Evolutionary conservation across 2,797 vertebrate species (phyloP).

Genomic region (Artibeus lituratus): DNA sequence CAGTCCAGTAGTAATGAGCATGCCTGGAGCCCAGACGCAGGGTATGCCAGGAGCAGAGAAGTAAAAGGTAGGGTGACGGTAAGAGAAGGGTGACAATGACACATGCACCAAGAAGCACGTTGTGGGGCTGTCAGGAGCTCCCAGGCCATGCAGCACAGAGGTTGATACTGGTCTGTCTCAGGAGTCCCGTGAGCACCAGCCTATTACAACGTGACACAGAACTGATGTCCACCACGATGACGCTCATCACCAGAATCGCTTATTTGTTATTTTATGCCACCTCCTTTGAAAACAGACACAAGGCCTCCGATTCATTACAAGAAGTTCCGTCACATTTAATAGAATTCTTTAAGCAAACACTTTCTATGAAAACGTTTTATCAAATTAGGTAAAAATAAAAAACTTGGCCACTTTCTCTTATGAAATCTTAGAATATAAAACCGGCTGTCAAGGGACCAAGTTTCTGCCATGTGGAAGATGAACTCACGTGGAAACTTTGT

Average conservation of each 20-base stretch:
- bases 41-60: not conserved
- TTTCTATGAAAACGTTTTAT: not conserved
- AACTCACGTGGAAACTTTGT: not conserved
- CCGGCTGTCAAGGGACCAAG: not conserved
- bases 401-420: not conserved
- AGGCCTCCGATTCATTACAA: not conserved
- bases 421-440: not conserved
- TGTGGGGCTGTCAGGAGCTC: not conserved
- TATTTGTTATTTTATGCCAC: not conserved
- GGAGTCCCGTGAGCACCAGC: not conserved
- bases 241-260: not conserved
- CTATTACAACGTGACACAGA: not conserved
- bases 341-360: not conserved
- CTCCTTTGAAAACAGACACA: not conserved
- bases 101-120: not conserved
- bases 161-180: not conserved
- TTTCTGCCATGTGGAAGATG: not conserved
- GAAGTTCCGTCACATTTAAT: not conserved
- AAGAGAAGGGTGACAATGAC: not conserved
- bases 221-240: not conserved
- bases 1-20: not conserved
- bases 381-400: not conserved
- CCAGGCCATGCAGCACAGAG: not conserved
- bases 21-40: not conserved
- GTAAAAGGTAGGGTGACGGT: no score